Evolutionary conservation across 2,888 invertebrate species (phyloP), one percentile per base, ranked within the genome.

Genomic region (Drosophila meridionalis): DNA sequence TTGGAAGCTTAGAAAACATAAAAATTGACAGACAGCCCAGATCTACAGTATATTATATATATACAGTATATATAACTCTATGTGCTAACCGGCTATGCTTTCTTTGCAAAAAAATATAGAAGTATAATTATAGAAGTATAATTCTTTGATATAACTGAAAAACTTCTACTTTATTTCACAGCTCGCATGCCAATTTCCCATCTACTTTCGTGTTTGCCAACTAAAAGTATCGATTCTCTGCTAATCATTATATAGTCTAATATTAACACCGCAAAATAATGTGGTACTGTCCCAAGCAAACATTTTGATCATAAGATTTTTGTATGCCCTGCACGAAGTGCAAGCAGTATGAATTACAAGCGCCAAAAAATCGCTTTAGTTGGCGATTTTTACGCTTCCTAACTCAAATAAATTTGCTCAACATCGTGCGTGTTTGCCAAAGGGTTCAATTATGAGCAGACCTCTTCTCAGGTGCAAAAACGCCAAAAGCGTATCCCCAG

Each of bases 361-460:
- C 12, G 30, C 53, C 47, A n/a, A 77, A 76, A 57, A 60, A 62
- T 40, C 32, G 62, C 42, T 69, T 67, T 43, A 38, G 43, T 20
- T 32, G 47, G 62, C 65, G 38, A 57, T 55, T 73, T 78, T 55
- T 28, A 12, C 12, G 61, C 64, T 65, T 73, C 67, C 69, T 38
- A 61, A 74, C 77, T 86, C 73, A 83, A 80, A 81, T 72, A 88
- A 83, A 78, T 83, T 83, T 78, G 72, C 71, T 62, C 67, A 75
- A 36, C 87, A 63, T 36, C 3, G 11, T 28, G 38, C 11, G 20
- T 62, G 59, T 69, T 76, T 80, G 60, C 83, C 74, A 83, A 78
- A 76, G 80, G 74, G 88, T 88, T 85, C 88, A 85, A 88, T 84
- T 84, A 88, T 86, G 78, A 83, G 76, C 65, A 67, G 64, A 64